Evolutionary conservation across 2,797 vertebrate genomes (phyloP), one percentile per base, ranked within the genome.

Genomic region (Amniataba percoides): DNA sequence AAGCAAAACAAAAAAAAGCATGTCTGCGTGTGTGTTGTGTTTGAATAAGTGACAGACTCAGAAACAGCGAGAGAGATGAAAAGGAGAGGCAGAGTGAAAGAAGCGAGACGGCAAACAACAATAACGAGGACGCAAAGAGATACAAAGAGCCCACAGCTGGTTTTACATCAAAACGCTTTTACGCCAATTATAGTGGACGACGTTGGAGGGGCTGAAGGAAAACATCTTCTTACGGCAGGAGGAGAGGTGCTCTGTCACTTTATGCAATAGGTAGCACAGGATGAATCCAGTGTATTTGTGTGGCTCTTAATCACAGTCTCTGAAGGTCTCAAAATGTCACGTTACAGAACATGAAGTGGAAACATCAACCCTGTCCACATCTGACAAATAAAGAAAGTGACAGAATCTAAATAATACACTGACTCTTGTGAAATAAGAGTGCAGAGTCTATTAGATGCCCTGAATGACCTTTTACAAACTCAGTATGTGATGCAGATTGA

Each of bases 121-220:
- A 87, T 77, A 88, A 90, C 40, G 55, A 86, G 82, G 78, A 87
- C 53, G 61, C 68, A 64, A 51, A 74, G 65, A 72, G 75, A 72
- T 40, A 77, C 67, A 86, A 81, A 90, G 78, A 89, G 79, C 71
- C 57, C 46, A 71, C 74, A 78, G 84, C 84, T 88, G 83, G 16
- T 85, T 88, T 69, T 45, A 86, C 84, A 89, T 89, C 74, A 84
- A 83, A 87, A 77, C 74, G 67, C 21, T 64, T 83, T 69, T 53
- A 71, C 21, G 40, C 57, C 74, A 85, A 85, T 87, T 84, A 82
- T 5, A 74, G 80, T 49, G 36, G 77, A 74, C 72, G 61, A 18
- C 46, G 65, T 78, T 39, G 64, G 56, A 77, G 70, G 59, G 74
- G 71, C 78, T 72, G 62, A 52, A 56, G 70, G 61, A 55, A 59